Evolutionary conservation across 92 coral and sea anemone species (phyloP).

Genomic region (Porites evermanni): DNA sequence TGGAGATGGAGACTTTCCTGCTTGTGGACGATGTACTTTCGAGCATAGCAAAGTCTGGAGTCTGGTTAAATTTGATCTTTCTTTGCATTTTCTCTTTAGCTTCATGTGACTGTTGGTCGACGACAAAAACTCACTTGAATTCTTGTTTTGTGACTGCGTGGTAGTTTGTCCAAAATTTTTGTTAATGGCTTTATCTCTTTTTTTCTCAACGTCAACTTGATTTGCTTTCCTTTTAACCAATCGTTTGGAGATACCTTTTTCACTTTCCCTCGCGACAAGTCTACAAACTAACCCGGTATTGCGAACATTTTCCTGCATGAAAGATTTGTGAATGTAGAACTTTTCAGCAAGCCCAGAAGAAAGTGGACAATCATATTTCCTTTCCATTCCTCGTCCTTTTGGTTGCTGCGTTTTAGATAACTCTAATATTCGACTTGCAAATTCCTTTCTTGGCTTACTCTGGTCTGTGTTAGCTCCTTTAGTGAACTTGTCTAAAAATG

Average conservation of each 20-base stretch:
- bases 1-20: neutral
- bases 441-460: neutral
- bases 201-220: neutral
- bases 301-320: neutral
- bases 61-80: neutral
- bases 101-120: neutral
- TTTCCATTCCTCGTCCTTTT: neutral
- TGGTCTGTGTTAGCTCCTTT: neutral
- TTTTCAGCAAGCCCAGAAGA: neutral
- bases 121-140: neutral
- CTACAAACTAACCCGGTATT: neutral
- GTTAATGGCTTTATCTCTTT: neutral
- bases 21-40: neutral
- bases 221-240: neutral
- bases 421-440: neutral
- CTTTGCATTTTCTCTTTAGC: neutral
- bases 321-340: too few species aligned
- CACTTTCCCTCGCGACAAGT: too few species aligned
- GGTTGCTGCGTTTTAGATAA: neutral
- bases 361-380: neutral
- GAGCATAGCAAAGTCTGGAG: neutral
- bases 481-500: neutral
- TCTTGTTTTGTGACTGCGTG: neutral
- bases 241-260: neutral
- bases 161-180: neutral